Base-by-base conservation (phyloP, 2,888 invertebrate species). In the Apotomis turbidana region DNA sequence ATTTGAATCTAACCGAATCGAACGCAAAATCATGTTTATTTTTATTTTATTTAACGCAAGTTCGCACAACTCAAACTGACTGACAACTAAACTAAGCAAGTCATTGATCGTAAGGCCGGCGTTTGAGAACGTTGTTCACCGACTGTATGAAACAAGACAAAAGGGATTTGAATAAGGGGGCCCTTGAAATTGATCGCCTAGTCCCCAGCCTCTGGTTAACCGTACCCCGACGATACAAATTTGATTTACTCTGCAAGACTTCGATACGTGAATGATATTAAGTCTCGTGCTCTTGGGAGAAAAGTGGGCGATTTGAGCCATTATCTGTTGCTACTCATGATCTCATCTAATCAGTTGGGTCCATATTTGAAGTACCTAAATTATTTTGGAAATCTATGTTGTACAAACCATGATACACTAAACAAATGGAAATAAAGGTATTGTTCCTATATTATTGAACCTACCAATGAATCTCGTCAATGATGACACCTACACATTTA, bases 91-190 rank as follows among this genome's bases (percentile, higher is more conserved):
- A n/a, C 55, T 54, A 52, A 51, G 71, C 51, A 71, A 69, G 67
- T 68, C 77, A 75, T 75, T 73, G 77, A 81, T 79, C 77, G 74
- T 69, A 75, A 76, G 73, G 64, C 75, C 76, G 76, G 76, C 71
- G 71, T 74, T 75, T 73, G 75, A 77, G 75, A 75, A 75, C 75
- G 84, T 88, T 87, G 85, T 90, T 89, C 87, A 88, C 81, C 82
- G 80, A 87, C 85, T 89, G 84, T 89, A 90, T 90, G 88, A 89
- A 90, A 90, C 88, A 80, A 92, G 90, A 92, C 91, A 93, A 91
- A 88, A 88, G 90, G 90, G 90, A 92, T 93, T 92, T 91, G 90
- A 91, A 91, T 90, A 87, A 88, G 87, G 90, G 88, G 89, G 83
- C 84, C 88, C 89, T 90, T 91, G 91, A 91, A 93, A 93, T 92